These are phyloP conservation scores for Drosophila gunungcola DNA, from an alignment of 1,140 invertebrate genomes.

Conservation along the genomic window DNA sequence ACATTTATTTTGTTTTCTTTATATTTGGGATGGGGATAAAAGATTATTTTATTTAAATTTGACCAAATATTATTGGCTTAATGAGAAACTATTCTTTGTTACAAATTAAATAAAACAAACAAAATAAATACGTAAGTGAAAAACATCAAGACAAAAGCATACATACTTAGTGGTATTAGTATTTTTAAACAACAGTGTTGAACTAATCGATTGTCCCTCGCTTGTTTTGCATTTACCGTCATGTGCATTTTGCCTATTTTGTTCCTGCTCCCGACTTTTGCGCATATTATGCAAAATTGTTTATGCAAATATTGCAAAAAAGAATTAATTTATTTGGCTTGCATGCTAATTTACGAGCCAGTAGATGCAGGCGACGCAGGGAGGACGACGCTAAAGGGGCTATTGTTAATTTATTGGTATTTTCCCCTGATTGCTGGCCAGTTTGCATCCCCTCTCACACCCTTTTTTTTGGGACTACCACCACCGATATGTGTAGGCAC, in stretches of 20 bases:
- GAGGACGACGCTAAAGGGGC: constrained; percentile 20
- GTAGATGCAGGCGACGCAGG: constrained; percentile 60
- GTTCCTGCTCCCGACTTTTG: constrained; percentile 58
- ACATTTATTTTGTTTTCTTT: too few species aligned
- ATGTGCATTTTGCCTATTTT: constrained; percentile 50
- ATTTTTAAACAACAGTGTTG: not conserved
- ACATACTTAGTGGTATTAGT: not conserved
- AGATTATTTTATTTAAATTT: too few species aligned
- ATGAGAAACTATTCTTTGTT: too few species aligned
- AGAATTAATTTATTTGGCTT: constrained; percentile 83
- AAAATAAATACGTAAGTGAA: not conserved
- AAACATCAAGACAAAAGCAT: not conserved
- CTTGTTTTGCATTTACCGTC: constrained; percentile 6
- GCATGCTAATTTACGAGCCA: constrained; percentile 81
- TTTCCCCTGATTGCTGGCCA: constrained; percentile 24
- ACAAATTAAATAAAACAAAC: too few species aligned
- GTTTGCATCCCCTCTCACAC: not conserved
- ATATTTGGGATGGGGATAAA: too few species aligned
- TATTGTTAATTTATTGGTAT: constrained; percentile 79
- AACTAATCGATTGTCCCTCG: constrained; percentile 15
- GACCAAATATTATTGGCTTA: too few species aligned
- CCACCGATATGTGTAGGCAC: constrained; percentile 63
- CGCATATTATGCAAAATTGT: constrained; percentile 81
- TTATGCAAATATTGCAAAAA: constrained; percentile 82
- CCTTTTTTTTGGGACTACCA: constrained; percentile 8